Evolutionary conservation across 2,797 vertebrate genomes (phyloP).

Genomic region (Sebastes nivosus): DNA sequence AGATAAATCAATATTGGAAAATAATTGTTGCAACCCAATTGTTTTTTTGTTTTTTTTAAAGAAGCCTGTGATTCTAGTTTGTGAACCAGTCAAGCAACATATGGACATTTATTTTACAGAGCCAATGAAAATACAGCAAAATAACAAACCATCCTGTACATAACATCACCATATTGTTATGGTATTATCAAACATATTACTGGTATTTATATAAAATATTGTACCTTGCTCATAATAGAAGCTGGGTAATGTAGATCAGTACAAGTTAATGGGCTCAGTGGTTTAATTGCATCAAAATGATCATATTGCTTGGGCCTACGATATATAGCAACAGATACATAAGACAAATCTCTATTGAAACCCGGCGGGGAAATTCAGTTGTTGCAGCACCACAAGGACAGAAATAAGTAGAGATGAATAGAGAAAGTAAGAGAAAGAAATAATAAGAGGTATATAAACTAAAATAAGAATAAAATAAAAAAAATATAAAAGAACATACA

Average conservation of each 20-base stretch:
- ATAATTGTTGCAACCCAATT: neutral
- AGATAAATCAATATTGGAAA: neutral
- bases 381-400: too few relatives aligned
- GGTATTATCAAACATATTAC: neutral
- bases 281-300: too few relatives aligned
- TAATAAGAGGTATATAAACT: too few relatives aligned
- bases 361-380: neutral
- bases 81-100: neutral
- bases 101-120: neutral
- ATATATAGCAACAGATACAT: neutral
- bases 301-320: neutral
- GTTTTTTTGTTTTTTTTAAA: neutral
- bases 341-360: neutral
- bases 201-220: neutral
- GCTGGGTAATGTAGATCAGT: neutral
- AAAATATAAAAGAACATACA: neutral
- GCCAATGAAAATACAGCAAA: neutral
- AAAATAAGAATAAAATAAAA: neutral
- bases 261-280: neutral
- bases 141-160: too few relatives aligned
- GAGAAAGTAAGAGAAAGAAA: too few relatives aligned
- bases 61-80: neutral
- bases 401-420: too few relatives aligned
- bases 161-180: neutral
- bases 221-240: neutral